Evolutionary conservation across 2,888 invertebrate species (phyloP), one percentile per base, ranked within the genome.

Genomic region (Papilio gigon): DNA sequence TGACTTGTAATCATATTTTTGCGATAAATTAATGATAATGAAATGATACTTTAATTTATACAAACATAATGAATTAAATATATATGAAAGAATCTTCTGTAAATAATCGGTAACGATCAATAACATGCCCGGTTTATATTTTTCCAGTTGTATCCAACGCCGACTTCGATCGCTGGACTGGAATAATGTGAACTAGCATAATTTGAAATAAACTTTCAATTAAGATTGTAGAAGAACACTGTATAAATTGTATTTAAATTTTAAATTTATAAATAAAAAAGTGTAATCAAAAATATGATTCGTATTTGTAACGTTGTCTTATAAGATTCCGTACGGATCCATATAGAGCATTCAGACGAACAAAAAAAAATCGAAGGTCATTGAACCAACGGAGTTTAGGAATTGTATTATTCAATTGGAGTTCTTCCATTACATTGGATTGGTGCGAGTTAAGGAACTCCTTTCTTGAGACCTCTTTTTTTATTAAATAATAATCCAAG

Each of bases 11-110:
- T 30, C n/a, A 30, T 56, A 53, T 53, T 53, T 27, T 53, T 30
- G n/a, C n/a, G 30, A 53, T 53, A 53, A n/a, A 53, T 53, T 50
- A 17, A 17, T 30, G 53, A 56, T 56, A 56, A 30, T 56, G 25
- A 27, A 50, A 22, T 12, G 4, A 27, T 27, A 25, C 27, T 53
- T 27, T 53, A n/a, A 12, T 50, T 50, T 25, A 6, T n/a, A n/a
- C 5, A 8, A 53, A 27, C 14, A 1, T n/a, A 47, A 22, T 50
- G 4, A 12, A 12, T 12, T 22, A 25, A 50, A 12, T 4, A 25
- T 5, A 50, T 12, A 11, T 12, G 0, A 50, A 25, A 25, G 2
- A 3, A 40, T 44, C 3, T 44, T 20, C 44, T 17, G 2, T 20
- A 3, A 44, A 20, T 44, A 20, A 40, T 0, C 20, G 20, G 17